A percentile compares a stretch with the other conserved stretches of the same genome.
Conservation (phyloP, 2,797 vertebrate genomes). For the Balearica regulorum region DNA sequence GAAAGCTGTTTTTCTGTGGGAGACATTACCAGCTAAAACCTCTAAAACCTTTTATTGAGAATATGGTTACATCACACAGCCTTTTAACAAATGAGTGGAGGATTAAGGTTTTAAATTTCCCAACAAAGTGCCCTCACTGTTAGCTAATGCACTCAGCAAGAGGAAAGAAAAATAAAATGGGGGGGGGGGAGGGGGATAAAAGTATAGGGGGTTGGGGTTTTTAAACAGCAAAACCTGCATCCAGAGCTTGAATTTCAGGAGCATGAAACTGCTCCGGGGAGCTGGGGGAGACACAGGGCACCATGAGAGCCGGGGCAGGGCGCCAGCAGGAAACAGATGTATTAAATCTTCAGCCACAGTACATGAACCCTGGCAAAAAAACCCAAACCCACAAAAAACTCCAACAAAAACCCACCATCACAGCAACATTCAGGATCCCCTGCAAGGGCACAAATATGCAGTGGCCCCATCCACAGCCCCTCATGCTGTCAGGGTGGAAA, state of each 20-base stretch:
- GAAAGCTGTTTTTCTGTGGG: constrained; percentile 6
- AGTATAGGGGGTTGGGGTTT: accelerated
- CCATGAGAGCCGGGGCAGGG: not conserved
- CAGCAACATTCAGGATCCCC: not conserved
- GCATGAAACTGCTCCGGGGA: not conserved
- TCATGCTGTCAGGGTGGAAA: not conserved
- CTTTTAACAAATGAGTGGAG: constrained; percentile 29
- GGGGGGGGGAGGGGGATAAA: not conserved
- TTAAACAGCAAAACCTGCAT: not conserved
- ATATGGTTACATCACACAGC: constrained; percentile 43
- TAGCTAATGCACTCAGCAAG: not conserved
- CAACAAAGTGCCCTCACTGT: not conserved
- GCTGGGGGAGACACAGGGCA: not conserved
- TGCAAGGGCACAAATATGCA: not conserved
- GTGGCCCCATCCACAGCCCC: not conserved
- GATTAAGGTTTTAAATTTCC: constrained; percentile 53
- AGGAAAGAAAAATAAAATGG: not conserved
- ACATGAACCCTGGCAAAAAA: not conserved
- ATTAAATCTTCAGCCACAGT: not conserved
- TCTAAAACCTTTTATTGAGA: constrained; percentile 53
- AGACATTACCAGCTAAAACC: constrained; percentile 47
- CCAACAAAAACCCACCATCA: not conserved
- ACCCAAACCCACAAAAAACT: not conserved
- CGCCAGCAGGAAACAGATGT: constrained; percentile 55
- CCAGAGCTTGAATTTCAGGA: not conserved